These are phyloP conservation scores for Diaprepes abbreviatus DNA, from an alignment of 2,888 invertebrate species.

Conservation along the genomic window DNA sequence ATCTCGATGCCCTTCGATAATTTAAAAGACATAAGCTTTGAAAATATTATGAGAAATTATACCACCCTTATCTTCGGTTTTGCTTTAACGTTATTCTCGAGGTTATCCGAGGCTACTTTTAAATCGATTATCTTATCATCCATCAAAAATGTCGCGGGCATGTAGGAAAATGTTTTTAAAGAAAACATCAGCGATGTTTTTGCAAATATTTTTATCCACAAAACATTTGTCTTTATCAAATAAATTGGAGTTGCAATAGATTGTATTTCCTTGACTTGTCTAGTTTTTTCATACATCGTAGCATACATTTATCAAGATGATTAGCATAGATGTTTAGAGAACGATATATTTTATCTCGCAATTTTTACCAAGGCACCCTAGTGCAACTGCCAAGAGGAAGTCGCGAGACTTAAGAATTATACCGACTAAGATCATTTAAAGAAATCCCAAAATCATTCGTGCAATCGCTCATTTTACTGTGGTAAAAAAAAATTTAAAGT, in stretches of 20 bases:
- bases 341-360: too few relatives aligned
- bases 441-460: too few relatives aligned
- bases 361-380: too few relatives aligned
- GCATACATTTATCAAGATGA: too few relatives aligned
- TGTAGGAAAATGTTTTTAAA: constrained; percentile 7
- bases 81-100: not conserved
- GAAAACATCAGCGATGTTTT: constrained; percentile 27
- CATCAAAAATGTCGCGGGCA: constrained; percentile 29
- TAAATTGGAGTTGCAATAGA: not conserved
- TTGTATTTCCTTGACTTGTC: too few relatives aligned
- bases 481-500: too few relatives aligned
- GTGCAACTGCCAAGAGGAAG: too few relatives aligned
- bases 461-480: too few relatives aligned
- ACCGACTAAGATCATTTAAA: too few relatives aligned
- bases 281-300: too few relatives aligned
- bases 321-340: too few relatives aligned
- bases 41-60: constrained; percentile 1
- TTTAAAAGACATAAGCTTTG: not conserved
- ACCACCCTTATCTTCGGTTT: constrained; percentile 2
- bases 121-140: constrained; percentile 36
- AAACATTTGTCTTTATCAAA: constrained; percentile 11
- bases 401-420: too few relatives aligned
- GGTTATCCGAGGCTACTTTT: constrained; percentile 13
- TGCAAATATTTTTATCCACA: constrained; percentile 12
- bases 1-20: not conserved